Base-by-base conservation (phyloP, 2,888 invertebrate genomes). In the Agrotis puta region DNA sequence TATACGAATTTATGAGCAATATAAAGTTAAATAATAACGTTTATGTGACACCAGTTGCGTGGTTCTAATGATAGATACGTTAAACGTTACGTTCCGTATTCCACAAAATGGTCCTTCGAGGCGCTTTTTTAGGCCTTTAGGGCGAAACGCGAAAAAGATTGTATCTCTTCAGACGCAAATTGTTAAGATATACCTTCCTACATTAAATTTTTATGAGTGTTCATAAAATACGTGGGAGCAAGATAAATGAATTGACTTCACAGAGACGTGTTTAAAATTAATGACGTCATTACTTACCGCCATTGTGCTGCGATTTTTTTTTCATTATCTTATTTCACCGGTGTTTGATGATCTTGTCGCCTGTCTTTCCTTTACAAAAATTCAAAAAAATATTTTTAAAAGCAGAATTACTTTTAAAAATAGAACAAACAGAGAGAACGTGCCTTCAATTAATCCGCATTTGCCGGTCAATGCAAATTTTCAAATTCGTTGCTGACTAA, bases 11-110 rank as follows among this genome's bases (percentile, higher is more conserved):
- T 83, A 83, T 62, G 74, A 70, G 74, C 76, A 61, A 58, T 81
- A 81, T 81, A 84, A 84, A 84, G 77, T 84, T 84, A 70, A 77
- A 79, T 77, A 77, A 67, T 83, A 74, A 84, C 74, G 68, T 84
- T 82, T 74, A 84, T 74, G 76, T 68, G 74, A 80, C 84, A 82
- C 84, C 82, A 74, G 84, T 84, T 84, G 84, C 84, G 70, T 58
- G 48, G 51, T n/a, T 58, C 61, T 80, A 74, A 84, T 76, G 84
- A 77, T 77, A 76, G 70, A 70, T 74, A 81, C 65, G 68, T 54
- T 56, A 63, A 50, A 58, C 61, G 70, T 61, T 27, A 67, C 59
- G 59, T 48, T 64, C 54, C 61, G 63, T 73, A 63, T 71, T 68
- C 64, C 65, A 20, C 65, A 54, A 72, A 77, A 69, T 65, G 64